phyloP scores from a whole-genome alignment of 2,113 vertebrate species.

The Colius striatus region DNA sequence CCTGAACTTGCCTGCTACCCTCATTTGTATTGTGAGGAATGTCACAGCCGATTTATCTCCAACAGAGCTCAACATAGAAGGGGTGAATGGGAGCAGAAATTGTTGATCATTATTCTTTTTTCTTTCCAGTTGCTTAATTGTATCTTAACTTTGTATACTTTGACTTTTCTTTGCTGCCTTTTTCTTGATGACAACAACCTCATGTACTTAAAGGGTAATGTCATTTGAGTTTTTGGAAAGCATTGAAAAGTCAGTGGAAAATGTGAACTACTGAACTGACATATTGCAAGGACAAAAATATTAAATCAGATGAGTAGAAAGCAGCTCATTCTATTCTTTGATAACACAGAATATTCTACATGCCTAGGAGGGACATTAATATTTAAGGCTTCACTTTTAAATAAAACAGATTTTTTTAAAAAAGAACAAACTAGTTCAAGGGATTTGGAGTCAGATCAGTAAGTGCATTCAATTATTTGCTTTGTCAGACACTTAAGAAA shows the following conservation, averaged over 20 bases:
- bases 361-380: constrained; percentile 20
- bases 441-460: neutral
- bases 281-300: constrained; percentile 14
- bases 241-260: constrained; percentile 24
- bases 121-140: neutral
- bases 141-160: neutral
- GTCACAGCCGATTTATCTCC: neutral
- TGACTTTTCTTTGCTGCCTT: constrained; percentile 25
- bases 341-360: neutral
- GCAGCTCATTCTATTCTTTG: neutral
- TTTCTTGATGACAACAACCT: neutral
- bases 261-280: constrained; percentile 63
- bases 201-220: constrained; percentile 35
- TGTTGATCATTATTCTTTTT: neutral
- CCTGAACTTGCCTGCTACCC: neutral
- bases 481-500: neutral
- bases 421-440: neutral
- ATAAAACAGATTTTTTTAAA: neutral
- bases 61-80: neutral
- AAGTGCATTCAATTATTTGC: neutral
- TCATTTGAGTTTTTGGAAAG: constrained; percentile 12
- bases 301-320: neutral
- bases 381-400: constrained; percentile 9
- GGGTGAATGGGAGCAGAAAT: constrained; percentile 5
- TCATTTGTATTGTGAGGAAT: neutral